Percentiles rank a stretch among this genome's conserved stretches.
Conservation (phyloP, 1,140 invertebrate species). For the Colletes latitarsis region DNA sequence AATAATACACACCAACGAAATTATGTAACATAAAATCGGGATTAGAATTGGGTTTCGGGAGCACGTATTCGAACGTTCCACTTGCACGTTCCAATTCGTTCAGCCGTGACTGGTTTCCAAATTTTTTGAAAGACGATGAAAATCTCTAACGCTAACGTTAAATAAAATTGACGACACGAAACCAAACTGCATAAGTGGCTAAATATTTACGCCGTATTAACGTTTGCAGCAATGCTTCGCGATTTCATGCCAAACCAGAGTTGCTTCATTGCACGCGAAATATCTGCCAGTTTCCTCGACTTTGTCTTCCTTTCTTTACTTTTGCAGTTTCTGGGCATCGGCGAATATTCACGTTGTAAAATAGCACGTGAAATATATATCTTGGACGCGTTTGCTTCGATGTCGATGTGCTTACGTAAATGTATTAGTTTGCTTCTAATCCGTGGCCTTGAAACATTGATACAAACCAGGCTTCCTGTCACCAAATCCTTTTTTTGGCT, state of each 20-base stretch:
- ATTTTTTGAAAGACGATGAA: too few relatives aligned
- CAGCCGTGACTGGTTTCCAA: too few relatives aligned
- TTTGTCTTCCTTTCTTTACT: too few relatives aligned
- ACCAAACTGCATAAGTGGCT: too few relatives aligned
- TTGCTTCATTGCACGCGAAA: neutral
- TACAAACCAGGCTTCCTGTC: conserved; percentile 31
- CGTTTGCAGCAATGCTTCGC: neutral
- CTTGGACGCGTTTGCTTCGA: neutral
- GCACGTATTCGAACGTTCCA: too few relatives aligned
- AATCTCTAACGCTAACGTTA: too few relatives aligned
- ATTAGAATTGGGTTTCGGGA: neutral
- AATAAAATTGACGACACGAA: too few relatives aligned
- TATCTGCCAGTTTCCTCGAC: neutral
- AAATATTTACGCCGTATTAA: too few relatives aligned
- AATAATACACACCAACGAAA: conserved; percentile 22
- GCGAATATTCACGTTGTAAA: too few relatives aligned
- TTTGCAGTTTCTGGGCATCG: too few relatives aligned
- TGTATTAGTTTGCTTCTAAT: conserved; percentile 26
- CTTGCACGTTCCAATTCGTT: neutral
- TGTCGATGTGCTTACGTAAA: conserved; percentile 16
- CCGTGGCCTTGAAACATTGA: conserved; percentile 27
- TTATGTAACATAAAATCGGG: conserved; percentile 36
- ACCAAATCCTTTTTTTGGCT: conserved; percentile 36
- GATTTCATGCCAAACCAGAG: conserved; percentile 13
- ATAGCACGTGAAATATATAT: neutral